These are phyloP conservation scores for Alsophila aescularia DNA, from an alignment of 2,888 invertebrate genomes.

Conservation along the genomic window DNA sequence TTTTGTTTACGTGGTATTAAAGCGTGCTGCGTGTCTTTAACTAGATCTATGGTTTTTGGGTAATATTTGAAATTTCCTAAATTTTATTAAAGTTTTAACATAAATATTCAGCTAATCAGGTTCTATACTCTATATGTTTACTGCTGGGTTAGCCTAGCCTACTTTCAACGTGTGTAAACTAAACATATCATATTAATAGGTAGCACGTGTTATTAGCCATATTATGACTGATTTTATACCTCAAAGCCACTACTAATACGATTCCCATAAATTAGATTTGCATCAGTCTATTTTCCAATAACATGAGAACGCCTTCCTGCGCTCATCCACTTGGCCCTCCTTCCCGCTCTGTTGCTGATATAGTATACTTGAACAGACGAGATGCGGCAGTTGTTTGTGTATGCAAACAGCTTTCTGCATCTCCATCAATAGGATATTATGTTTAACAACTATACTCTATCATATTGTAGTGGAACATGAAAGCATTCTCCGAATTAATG, in stretches of 20 bases:
- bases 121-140: too few species aligned
- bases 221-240: neutral
- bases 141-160: too few species aligned
- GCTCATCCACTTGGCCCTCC: slow-evolving; percentile 1
- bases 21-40: too few species aligned
- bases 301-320: neutral
- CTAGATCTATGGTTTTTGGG: too few species aligned
- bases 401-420: slow-evolving; percentile 10
- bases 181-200: too few species aligned
- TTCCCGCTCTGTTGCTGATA: neutral
- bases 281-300: neutral
- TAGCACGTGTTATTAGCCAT: neutral
- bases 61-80: too few species aligned
- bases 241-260: neutral
- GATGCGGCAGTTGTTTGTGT: slow-evolving; percentile 9
- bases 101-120: too few species aligned
- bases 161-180: too few species aligned
- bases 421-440: neutral
- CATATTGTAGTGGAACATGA: slow-evolving; percentile 7
- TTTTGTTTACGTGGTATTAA: too few species aligned
- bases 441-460: slow-evolving; percentile 8
- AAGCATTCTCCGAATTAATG: slow-evolving; percentile 1
- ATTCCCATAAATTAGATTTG: neutral
- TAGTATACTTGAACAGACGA: too few species aligned
- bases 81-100: too few species aligned